Base-by-base conservation (phyloP, 2,888 invertebrate species). In the Acanthopleura granulata region DNA sequence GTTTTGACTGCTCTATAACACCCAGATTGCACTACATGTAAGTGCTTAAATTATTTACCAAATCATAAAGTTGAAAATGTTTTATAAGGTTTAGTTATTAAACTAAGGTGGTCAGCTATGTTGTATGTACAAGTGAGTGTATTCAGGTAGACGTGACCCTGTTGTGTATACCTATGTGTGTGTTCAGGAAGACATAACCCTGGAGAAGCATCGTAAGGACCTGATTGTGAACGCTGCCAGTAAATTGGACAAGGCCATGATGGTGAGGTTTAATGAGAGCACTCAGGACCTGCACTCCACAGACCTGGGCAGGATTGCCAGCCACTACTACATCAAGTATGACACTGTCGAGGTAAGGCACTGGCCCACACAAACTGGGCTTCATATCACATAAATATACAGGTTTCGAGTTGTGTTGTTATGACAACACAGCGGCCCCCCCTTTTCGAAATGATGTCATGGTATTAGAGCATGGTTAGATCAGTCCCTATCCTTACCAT, bases 241-340 rank as follows among this genome's bases (percentile, higher is more conserved):
- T 91, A 93, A 93, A 71, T 92, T 99, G 74, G 98, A 99, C 90
- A 95, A 95, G 88, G 97, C 97, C 0, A 93, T 94, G 80, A 98
- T 99, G 99, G 94, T 99, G 77, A 93, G 99, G 0, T 99, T 95
- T 89, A 96, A 97, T 89, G 93, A 94, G 76, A 92, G 94, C 74
- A 95, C 96, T 0, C 96, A 96, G 12, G 87, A 87, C 76, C 81
- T 91, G 77, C 79, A 83, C 61, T 83, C 91, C 3, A 92, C 92
- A 74, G 97, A 99, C 91, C 92, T 98, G 80, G 99, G 99, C 0
- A 93, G 99, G 75, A 99, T 97, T 18, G 98, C 99, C 0, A 98
- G 98, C 88, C 97, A 98, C 90, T 99, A 95, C 91, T 99, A 99
- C 91, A 96, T 99, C 78, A 98, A 97, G 78, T 95, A 96, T 88